Base-by-base conservation (phyloP, 2,797 vertebrate species). In the Propithecus perrieri region DNA sequence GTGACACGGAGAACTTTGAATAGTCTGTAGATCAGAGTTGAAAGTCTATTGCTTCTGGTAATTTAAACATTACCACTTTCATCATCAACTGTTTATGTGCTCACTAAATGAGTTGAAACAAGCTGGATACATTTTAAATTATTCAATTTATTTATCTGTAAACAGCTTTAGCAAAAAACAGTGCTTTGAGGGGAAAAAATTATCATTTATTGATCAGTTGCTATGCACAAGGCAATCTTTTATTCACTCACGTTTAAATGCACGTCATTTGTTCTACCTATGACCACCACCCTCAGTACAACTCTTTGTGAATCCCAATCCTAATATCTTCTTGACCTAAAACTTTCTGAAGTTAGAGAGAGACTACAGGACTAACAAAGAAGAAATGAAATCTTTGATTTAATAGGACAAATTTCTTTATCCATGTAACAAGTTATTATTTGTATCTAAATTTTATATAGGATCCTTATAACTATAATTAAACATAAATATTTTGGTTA, bases 111-210 rank as follows among this genome's bases (percentile, higher is more conserved):
- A 79, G 11, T 69, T 74, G 81, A 87, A 95, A 80, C 41, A 87
- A 95, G n/a, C n/a, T 92, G 53, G 28, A 12, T 71, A 76, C 17
- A 33, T 50, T 35, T 90, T 46, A 46, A 53, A 57, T 87, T 97
- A 95, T 63, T 95, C 28, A 95, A 20, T 20, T 67, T 20, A 26
- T 85, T 94, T 46, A 72, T 72, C 13, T 86, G 30, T 43, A 93
- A 93, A 78, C 0, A 74, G 33, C 20, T 57, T 72, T 91, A 79
- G 5, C 33, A 15, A 50, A 61, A 35, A 57, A 76, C 55, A 57
- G 61, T 65, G 17, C 9, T 89, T 55, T 71, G 57, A 69, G 50
- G 35, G 33, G 80, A 5, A 11, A 67, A 74, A 72, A 57, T 46
- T 53, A 41, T 86, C 41, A 53, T 67, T 48, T 94, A 85, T 46